Evolutionary conservation across 2,797 vertebrate genomes (phyloP), one percentile per base, ranked within the genome.

Genomic region (Myotis daubentonii): DNA sequence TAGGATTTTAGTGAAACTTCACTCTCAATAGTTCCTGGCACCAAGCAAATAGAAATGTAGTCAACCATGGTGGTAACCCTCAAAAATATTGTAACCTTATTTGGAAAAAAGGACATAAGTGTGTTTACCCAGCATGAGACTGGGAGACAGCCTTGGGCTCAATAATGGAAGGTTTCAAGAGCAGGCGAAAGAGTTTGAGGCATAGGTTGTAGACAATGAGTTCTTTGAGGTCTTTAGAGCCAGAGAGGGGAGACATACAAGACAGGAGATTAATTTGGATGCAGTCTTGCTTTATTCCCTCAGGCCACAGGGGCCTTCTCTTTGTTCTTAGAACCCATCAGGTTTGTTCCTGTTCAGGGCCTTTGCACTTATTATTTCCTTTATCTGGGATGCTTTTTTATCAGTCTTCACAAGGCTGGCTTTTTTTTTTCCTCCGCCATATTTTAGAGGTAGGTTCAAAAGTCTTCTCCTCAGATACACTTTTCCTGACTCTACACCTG

Each of bases 1-100:
- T 66, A 38, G 36, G 28, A 81, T 57, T 82, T 71, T 86, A 70
- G 70, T 55, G 65, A 83, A 76, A 72, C 71, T 60, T 88, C 28
- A 88, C 23, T 75, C n/a, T 80, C 19, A 74, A 80, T 68, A 60
- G 49, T 47, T 30, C 33, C 71, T 83, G 65, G 65, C 38, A 55
- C 5, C 33, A 6, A 36, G 70, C 25, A 44, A 94, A 94, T 2
- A 94, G 22, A 95, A 93, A 80, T 38, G 12, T 44, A 19, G 89
- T 68, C 49, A 57, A 23, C 23, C 44, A 3, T 4, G 6, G 10
- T 55, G 53, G 62, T 44, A 41, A 25, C 72, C 80, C 41, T 82
- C 22, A 47, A 49, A 95, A 93, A 68, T 60, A 83, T 7, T 38
- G 30, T 19, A 89, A 80, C 2, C 6, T 23, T 66, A 71, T 93